Evolutionary conservation across 2,888 invertebrate species (phyloP).

Genomic region (Acrobasis consociella): DNA sequence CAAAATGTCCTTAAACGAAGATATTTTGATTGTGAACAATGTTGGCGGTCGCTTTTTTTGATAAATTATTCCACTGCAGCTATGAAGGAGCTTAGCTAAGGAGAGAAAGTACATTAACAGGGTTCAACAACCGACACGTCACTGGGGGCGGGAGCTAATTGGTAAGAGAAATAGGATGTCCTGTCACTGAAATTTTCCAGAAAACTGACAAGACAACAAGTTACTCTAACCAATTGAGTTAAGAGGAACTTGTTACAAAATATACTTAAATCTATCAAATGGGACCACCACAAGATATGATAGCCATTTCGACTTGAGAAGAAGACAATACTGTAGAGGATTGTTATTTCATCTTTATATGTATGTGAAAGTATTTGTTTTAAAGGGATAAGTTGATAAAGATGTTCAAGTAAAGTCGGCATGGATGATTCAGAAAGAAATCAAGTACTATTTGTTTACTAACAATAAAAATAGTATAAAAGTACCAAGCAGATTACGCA

Average conservation of each 20-base stretch:
- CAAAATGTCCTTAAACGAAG: slow-evolving; percentile 52
- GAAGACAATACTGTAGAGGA: background rate
- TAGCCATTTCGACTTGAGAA: too few relatives aligned
- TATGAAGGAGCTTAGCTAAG: slow-evolving; percentile 71
- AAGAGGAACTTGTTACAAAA: slow-evolving; percentile 34
- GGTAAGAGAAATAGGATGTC: slow-evolving; percentile 79
- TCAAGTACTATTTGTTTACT: background rate
- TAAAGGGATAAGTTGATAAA: too few relatives aligned
- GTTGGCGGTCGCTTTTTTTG: slow-evolving; percentile 66
- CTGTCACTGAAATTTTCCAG: slow-evolving; percentile 79
- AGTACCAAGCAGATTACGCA: background rate
- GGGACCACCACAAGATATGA: slow-evolving; percentile 26
- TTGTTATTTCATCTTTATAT: background rate
- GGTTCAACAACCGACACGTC: slow-evolving; percentile 44
- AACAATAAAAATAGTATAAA: background rate
- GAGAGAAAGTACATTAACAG: slow-evolving; percentile 70
- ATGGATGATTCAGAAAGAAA: too few relatives aligned
- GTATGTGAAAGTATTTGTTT: too few relatives aligned
- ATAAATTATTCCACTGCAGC: slow-evolving; percentile 81
- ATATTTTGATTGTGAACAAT: slow-evolving; percentile 53
- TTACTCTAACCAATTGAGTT: slow-evolving; percentile 36
- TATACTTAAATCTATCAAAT: slow-evolving; percentile 22
- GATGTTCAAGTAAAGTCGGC: too few relatives aligned
- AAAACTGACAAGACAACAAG: slow-evolving; percentile 44
- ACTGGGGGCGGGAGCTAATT: slow-evolving; percentile 50